phyloP scores from a whole-genome alignment of 2,888 invertebrate genomes.

The Stenoptilia bipunctidactyla region DNA sequence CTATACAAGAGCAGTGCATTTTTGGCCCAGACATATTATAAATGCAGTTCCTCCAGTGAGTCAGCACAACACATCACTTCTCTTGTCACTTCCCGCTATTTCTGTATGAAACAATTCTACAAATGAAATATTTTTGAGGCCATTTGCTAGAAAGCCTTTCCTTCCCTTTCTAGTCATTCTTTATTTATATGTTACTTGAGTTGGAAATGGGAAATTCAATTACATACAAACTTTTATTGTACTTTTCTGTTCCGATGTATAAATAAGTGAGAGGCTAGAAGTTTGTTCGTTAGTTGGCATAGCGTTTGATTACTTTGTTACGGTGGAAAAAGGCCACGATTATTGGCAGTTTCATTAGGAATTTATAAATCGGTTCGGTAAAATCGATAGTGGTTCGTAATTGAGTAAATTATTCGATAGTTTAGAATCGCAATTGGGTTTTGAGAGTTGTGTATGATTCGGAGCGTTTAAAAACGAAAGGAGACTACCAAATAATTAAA shows the following conservation, averaged over 20 bases:
- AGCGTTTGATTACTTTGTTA: slow-evolving; percentile 4
- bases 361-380: not conserved
- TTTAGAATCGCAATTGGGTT: too few relatives aligned
- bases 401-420: not conserved
- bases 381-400: not conserved
- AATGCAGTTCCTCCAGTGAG: slow-evolving; percentile 44
- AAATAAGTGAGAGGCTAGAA: not conserved
- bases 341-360: not conserved
- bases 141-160: slow-evolving; percentile 59
- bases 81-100: slow-evolving; percentile 57
- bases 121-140: slow-evolving; percentile 65
- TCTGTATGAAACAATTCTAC: slow-evolving; percentile 57
- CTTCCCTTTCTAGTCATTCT: slow-evolving; percentile 37
- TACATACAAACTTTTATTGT: not conserved
- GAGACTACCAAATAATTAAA: too few relatives aligned
- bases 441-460: too few relatives aligned
- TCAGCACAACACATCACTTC: slow-evolving; percentile 50
- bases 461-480: not conserved
- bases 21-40: slow-evolving; percentile 33
- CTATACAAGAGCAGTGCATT: not conserved
- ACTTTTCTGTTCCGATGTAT: not conserved
- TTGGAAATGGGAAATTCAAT: not conserved
- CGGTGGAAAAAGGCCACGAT: slow-evolving; percentile 8
- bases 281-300: not conserved
- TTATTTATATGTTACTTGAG: slow-evolving; percentile 32